A percentile compares a stretch with the other conserved stretches of the same genome.
phyloP scores from a whole-genome alignment of 2,888 invertebrate genomes.

The Synanthedon andrenaeformis region DNA sequence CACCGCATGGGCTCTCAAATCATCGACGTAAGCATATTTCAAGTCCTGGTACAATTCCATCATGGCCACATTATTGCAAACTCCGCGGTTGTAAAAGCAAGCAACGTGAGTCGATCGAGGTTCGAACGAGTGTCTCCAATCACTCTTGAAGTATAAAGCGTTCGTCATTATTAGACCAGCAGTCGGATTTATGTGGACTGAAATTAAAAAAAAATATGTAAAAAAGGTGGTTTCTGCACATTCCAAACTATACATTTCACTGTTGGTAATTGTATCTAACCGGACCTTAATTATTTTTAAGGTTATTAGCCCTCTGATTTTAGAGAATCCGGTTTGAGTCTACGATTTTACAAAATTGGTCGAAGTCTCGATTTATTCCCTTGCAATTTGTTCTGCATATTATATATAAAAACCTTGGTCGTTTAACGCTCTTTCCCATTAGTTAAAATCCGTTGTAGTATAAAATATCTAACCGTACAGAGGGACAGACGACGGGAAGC shows the following conservation, averaged over 20 bases:
- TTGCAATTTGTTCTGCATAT: too few relatives aligned
- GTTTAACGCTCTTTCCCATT: too few relatives aligned
- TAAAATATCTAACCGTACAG: too few relatives aligned
- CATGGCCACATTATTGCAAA: constrained; percentile 65
- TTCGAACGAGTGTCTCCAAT: constrained; percentile 72
- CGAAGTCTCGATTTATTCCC: too few relatives aligned
- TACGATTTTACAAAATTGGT: too few relatives aligned
- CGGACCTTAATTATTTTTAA: background rate
- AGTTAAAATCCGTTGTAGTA: too few relatives aligned
- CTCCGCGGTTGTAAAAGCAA: constrained; percentile 64
- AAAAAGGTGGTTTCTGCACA: too few relatives aligned
- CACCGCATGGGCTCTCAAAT: constrained; percentile 72
- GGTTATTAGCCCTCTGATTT: background rate
- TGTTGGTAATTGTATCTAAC: too few relatives aligned
- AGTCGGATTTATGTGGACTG: constrained; percentile 56
- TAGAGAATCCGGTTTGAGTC: background rate
- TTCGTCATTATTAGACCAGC: constrained; percentile 71
- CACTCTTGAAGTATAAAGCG: constrained; percentile 76
- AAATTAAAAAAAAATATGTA: constrained; percentile 14
- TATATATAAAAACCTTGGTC: too few relatives aligned
- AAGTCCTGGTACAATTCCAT: constrained; percentile 72
- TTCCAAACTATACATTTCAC: too few relatives aligned
- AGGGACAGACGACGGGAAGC: too few relatives aligned
- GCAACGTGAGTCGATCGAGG: constrained; percentile 45
- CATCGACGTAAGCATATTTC: constrained; percentile 66